Base-by-base conservation (phyloP, 1,140 invertebrate species). In the Drosophila bifasciata region DNA sequence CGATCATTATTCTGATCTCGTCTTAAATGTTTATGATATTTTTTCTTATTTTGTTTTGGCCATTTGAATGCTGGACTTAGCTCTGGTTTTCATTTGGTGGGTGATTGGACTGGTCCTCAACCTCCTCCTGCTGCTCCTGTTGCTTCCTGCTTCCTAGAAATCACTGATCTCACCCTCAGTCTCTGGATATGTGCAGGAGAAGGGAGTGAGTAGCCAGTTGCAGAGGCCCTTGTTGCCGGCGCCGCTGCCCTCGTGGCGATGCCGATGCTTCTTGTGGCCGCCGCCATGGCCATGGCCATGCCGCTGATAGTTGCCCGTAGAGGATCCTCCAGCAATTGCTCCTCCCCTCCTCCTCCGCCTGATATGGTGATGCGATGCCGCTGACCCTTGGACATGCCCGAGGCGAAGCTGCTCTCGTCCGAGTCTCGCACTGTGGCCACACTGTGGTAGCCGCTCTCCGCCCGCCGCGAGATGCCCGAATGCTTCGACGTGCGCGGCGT, bases 381-480 rank as follows among this genome's bases (percentile, higher is more conserved):
- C 93, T 32, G 95, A 93, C 76, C 95, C 93, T 77, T 95, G 90
- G 50, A 95, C 95, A 46, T 95, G 68, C 96, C 96, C 7, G 96
- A 96, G 44, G 95, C 95, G 66, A 96, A 94, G 66, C 95, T 96
- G n/a, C 96, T 96, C 44, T 95, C 96, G 78, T 96, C 95, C 55
- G 96, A 96, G 78, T 98, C 97, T 68, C 97, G 92, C 1, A 97
- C 95, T 0, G 91, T 92, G 11, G 91, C 91, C 58, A 98, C 95
- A 80, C 81, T 97, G 79, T 98, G 97, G 88, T 98, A 98, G 2
- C 97, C 97, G 84, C 96, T 97, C 90, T 96, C 96, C 1, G 95
- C 95, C 16, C 95, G 93, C 75, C 95, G 92, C 0, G 95, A 95
- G 9, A 96, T 93, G 0, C 94, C 95, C 59, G 95, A 96, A 67